phyloP scores from a whole-genome alignment of 2,888 invertebrate genomes.

The Dendrolimus houi region DNA sequence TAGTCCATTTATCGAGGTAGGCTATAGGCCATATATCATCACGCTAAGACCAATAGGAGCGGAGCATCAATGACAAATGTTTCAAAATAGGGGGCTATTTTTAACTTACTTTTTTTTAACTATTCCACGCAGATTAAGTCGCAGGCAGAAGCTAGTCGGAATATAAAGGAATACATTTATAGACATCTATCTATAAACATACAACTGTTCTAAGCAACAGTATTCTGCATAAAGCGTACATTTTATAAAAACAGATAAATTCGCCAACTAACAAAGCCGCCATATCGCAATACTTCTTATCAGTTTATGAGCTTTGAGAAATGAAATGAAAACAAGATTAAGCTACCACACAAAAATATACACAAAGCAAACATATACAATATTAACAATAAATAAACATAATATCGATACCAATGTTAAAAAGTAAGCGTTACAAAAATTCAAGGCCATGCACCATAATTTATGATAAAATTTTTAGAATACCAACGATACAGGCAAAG shows the following conservation, averaged over 20 bases:
- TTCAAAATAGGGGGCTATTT: too few relatives aligned
- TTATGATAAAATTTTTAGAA: conserved; percentile 15
- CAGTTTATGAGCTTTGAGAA: not conserved
- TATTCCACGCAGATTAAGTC: too few relatives aligned
- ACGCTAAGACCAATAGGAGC: too few relatives aligned
- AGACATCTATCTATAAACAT: too few relatives aligned
- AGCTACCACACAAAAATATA: not conserved
- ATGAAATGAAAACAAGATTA: not conserved
- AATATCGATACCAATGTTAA: not conserved
- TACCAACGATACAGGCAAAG: conserved; percentile 5
- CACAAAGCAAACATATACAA: not conserved
- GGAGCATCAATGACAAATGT: too few relatives aligned
- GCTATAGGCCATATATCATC: too few relatives aligned
- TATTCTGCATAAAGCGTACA: too few relatives aligned
- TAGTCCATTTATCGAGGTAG: too few relatives aligned
- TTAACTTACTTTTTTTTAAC: too few relatives aligned
- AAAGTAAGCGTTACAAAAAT: conserved; percentile 18
- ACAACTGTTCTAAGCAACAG: too few relatives aligned
- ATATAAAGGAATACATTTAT: too few relatives aligned
- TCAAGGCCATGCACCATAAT: conserved; percentile 14
- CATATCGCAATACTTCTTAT: not conserved
- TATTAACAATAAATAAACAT: not conserved
- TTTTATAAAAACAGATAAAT: not conserved
- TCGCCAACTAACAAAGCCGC: not conserved
- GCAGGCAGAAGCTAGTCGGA: too few relatives aligned